Conservation (phyloP, 2,113 vertebrate genomes). For the Lepus europaeus region DNA sequence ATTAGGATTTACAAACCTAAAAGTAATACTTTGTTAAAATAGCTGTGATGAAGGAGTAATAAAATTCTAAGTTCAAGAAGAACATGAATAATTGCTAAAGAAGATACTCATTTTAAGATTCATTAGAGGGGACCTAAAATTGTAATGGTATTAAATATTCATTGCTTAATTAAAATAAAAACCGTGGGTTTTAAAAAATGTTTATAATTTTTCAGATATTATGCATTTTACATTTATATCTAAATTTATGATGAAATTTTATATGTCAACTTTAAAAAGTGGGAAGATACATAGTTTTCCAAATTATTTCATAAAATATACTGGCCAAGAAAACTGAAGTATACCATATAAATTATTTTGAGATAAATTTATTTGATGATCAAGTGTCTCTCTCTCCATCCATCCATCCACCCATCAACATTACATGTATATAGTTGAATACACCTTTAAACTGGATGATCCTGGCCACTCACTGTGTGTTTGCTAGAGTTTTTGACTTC, state of each 20-base stretch:
- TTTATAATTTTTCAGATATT: not conserved
- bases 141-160: not conserved
- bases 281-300: constrained; percentile 3
- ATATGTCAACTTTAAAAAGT: constrained; percentile 10
- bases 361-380: not conserved
- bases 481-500: not conserved
- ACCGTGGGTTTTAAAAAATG: no score
- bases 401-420: no score
- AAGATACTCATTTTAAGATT: not conserved
- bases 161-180: not conserved
- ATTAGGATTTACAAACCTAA: not conserved
- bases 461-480: not conserved
- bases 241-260: not conserved
- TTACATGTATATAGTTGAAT: not conserved
- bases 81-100: constrained; percentile 1
- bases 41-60: not conserved
- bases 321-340: not conserved
- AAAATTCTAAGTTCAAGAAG: not conserved
- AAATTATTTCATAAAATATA: constrained; percentile 3
- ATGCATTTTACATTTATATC: not conserved
- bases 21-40: not conserved
- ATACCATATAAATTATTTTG: not conserved
- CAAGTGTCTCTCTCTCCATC: not conserved
- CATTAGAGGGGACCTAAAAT: not conserved
- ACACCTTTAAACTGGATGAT: not conserved